Evolutionary conservation across 2,797 vertebrate species (phyloP).

Genomic region (Hafferia zeledoni): DNA sequence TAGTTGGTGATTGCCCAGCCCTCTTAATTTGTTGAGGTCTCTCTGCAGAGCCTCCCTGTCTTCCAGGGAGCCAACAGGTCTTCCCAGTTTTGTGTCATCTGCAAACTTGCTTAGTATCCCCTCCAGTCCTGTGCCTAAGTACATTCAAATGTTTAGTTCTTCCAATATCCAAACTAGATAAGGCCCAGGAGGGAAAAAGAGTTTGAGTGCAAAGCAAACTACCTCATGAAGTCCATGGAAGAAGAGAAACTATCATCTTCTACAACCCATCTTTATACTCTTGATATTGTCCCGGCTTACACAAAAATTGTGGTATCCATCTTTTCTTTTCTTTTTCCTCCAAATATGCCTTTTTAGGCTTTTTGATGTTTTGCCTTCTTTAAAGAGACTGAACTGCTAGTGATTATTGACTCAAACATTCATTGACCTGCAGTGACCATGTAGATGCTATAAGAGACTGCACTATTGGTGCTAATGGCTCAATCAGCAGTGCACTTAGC

Average conservation of each 20-base stretch:
- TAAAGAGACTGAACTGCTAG: background rate
- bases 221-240: background rate
- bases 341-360: background rate
- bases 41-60: background rate
- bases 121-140: background rate
- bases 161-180: background rate
- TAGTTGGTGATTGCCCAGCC: background rate
- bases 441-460: background rate
- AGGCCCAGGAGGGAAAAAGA: background rate
- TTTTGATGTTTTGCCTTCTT: background rate
- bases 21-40: background rate
- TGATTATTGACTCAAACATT: background rate
- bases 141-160: background rate
- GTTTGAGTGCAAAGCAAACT: background rate
- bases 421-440: background rate
- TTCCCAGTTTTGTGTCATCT: background rate
- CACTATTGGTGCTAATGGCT: background rate
- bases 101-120: background rate
- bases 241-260: background rate
- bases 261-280: background rate
- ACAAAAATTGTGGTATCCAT: background rate
- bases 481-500: background rate
- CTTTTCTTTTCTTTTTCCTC: background rate
- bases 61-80: background rate
- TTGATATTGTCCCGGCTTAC: background rate